These are phyloP conservation scores for Nudaria mundana DNA, from an alignment of 2,888 invertebrate genomes.

Conservation along the genomic window DNA sequence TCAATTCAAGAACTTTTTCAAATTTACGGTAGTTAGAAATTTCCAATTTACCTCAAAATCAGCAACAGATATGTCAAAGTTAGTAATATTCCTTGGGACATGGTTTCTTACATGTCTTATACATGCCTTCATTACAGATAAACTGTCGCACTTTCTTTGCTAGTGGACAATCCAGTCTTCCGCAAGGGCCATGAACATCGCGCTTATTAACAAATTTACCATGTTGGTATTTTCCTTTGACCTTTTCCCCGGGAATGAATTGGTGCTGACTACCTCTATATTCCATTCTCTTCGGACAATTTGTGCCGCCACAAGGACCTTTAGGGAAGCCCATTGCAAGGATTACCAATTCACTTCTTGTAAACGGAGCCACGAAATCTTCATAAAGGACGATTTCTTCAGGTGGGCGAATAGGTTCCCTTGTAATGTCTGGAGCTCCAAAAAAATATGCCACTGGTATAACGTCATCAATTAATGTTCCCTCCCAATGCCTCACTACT, in stretches of 20 bases:
- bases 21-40: too few species aligned
- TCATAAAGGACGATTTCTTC: constrained; percentile 55
- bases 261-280: constrained; percentile 71
- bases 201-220: constrained; percentile 71
- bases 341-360: constrained; percentile 63
- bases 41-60: too few species aligned
- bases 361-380: constrained; percentile 67
- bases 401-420: constrained; percentile 57
- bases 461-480: constrained; percentile 61
- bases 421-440: constrained; percentile 66
- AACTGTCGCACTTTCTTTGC: constrained; percentile 66
- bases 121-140: constrained; percentile 63
- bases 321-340: constrained; percentile 76
- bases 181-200: constrained; percentile 74
- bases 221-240: constrained; percentile 67
- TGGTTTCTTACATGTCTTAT: constrained; percentile 69
- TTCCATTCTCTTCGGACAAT: constrained; percentile 70
- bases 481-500: constrained; percentile 73
- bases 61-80: too few species aligned
- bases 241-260: constrained; percentile 63
- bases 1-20: constrained; percentile 1
- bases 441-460: constrained; percentile 71
- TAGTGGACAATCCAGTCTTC: constrained; percentile 69
- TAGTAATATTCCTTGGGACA: constrained; percentile 66
- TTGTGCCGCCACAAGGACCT: constrained; percentile 75